phyloP scores from a whole-genome alignment of 1,140 invertebrate genomes.

The Trachelipus rathkii region DNA sequence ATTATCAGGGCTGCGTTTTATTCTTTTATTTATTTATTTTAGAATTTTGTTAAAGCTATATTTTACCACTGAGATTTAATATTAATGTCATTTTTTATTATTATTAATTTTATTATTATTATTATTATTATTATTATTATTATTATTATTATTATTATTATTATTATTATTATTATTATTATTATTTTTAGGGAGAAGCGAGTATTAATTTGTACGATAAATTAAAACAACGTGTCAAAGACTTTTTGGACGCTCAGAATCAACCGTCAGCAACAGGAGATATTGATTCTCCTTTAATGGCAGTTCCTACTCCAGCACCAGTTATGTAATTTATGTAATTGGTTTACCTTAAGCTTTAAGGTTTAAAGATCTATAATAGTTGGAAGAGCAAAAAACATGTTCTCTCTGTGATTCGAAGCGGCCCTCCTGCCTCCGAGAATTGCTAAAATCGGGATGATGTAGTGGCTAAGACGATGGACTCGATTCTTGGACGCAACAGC shows the following conservation, averaged over 20 bases:
- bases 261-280: slow-evolving; percentile 64
- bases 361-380: slow-evolving; percentile 1
- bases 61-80: no score
- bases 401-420: no score
- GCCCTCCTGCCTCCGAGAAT: no score
- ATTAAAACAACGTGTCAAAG: slow-evolving; percentile 71
- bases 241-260: slow-evolving; percentile 62
- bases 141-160: background rate
- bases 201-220: slow-evolving; percentile 74
- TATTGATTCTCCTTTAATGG: slow-evolving; percentile 76
- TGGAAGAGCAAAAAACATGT: no score
- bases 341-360: background rate
- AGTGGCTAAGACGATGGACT: no score
- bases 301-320: slow-evolving; percentile 75
- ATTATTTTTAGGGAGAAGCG: slow-evolving; percentile 69
- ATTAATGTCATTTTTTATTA: background rate
- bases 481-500: no score
- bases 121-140: background rate
- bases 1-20: background rate
- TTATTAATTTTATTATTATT: background rate
- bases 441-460: no score
- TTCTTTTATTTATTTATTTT: background rate
- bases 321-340: slow-evolving; percentile 48
- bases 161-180: background rate
- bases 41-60: no score